These are phyloP conservation scores for Hippotragus niger DNA, from an alignment of 2,113 vertebrate species.

Conservation along the genomic window DNA sequence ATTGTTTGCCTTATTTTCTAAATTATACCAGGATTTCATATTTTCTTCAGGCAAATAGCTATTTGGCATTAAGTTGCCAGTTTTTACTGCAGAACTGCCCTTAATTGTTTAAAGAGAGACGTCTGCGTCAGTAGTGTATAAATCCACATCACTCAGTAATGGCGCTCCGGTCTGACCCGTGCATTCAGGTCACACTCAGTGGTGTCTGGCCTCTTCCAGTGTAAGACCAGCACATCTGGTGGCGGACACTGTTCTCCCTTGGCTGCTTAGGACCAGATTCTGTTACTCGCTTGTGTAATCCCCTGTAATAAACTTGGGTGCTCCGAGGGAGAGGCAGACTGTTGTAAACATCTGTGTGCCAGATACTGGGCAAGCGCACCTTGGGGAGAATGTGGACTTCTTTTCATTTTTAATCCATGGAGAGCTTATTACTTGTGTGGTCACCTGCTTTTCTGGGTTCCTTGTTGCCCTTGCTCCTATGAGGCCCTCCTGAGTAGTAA, in stretches of 20 bases:
- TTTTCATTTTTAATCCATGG: neutral
- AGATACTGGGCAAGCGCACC: neutral
- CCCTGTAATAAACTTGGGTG: conserved; percentile 41
- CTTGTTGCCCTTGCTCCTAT: neutral
- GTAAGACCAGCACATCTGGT: neutral
- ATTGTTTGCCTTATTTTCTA: conserved; percentile 58
- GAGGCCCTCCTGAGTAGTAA: neutral
- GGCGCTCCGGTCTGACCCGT: neutral
- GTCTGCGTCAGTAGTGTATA: neutral
- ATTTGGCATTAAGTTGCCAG: neutral
- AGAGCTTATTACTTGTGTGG: neutral
- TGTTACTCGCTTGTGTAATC: conserved; percentile 8
- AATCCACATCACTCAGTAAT: neutral
- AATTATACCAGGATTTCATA: conserved; percentile 9
- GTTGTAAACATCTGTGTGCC: conserved; percentile 22
- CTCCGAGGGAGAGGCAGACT: conserved; percentile 16
- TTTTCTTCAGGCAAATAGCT: conserved; percentile 13
- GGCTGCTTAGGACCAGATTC: neutral
- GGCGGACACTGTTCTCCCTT: neutral
- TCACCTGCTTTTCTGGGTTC: neutral
- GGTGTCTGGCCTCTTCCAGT: neutral
- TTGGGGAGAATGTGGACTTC: conserved; percentile 9
- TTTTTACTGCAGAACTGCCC: conserved; percentile 20
- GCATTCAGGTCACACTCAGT: neutral
- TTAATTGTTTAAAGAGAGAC: neutral